Conservation (phyloP, 2,888 invertebrate species). For the Osmoderma eremita region DNA sequence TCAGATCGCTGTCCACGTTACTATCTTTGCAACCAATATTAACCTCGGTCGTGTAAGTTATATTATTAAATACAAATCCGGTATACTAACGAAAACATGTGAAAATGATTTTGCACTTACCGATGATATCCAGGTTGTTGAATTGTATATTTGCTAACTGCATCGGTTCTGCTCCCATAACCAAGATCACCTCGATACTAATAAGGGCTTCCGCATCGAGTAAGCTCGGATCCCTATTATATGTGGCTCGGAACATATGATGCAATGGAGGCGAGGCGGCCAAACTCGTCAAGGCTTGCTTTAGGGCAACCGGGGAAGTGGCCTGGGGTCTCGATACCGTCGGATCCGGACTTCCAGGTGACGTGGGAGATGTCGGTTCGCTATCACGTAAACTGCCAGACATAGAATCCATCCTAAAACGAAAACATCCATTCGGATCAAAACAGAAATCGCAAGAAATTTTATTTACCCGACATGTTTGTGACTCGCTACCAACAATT, state of each 20-base stretch:
- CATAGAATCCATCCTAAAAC: slow-evolving; percentile 87
- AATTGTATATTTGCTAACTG: slow-evolving; percentile 90
- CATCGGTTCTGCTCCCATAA: slow-evolving; percentile 65
- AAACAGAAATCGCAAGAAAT: slow-evolving; percentile 15
- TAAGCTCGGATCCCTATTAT: slow-evolving; percentile 48
- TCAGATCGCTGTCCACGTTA: no score
- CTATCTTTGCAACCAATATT: no score
- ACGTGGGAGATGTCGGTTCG: slow-evolving; percentile 89
- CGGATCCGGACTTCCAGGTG: slow-evolving; percentile 80
- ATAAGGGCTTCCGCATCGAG: slow-evolving; percentile 77
- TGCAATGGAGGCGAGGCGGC: slow-evolving; percentile 56
- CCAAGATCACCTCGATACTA: slow-evolving; percentile 82
- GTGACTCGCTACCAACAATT: slow-evolving; percentile 92
- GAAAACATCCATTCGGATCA: background rate
- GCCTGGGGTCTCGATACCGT: slow-evolving; percentile 53
- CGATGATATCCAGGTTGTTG: slow-evolving; percentile 94
- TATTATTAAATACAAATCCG: no score
- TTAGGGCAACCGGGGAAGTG: slow-evolving; percentile 68
- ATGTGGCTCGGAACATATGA: slow-evolving; percentile 46
- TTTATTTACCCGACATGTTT: slow-evolving; percentile 83
- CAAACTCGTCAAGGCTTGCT: slow-evolving; percentile 66
- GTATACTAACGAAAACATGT: no score
- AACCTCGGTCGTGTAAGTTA: no score
- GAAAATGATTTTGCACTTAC: slow-evolving; percentile 63
- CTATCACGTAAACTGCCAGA: slow-evolving; percentile 93